Evolutionary conservation across 2,797 vertebrate genomes (phyloP), one percentile per base, ranked within the genome.

Genomic region (Lateolabrax maculatus): DNA sequence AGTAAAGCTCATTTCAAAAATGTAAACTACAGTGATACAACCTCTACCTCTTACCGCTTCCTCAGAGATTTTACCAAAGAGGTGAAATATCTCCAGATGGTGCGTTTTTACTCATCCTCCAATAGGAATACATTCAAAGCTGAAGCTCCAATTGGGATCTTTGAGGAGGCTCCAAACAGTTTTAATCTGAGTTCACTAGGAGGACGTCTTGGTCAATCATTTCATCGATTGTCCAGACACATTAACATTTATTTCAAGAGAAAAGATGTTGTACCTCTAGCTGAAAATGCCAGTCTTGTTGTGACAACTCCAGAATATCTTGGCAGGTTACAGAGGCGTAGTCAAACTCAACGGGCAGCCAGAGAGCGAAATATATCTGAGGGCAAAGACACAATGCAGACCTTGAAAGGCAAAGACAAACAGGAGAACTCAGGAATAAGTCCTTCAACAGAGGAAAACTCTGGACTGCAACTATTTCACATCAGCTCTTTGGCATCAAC

Each of bases 211-310:
- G 84, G 88, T 63, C 82, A 92, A 60, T 90, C 92, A 31, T 95
- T 95, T 71, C 77, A 87, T 68, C 81, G 3, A 53, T 49, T 95
- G 53, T 93, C 93, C 34, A 78, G 51, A 68, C 92, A 94, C 67
- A 87, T 94, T 64, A 95, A 95, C 75, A n/a, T 87, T 41, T 95
- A 94, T 79, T 95, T 94, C 66, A 92, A 83, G 69, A 83, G 61
- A 51, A 91, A 86, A 66, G 81, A 87, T 11, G n/a, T 34, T 23
- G 52, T 34, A 18, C 31, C 75, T 53, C 21, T 70, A 4, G 29
- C 36, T 41, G 73, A 65, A 60, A 86, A 80, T 55, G 58, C n/a
- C 9, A 19, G 7, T 9, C 10, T 80, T 76, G 49, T 75, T 15
- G 56, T 75, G 49, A 66, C 79, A 75, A 31, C 85, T 83, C 67